Conservation (phyloP, 1,140 invertebrate species). For the Lycorma delicatula region DNA sequence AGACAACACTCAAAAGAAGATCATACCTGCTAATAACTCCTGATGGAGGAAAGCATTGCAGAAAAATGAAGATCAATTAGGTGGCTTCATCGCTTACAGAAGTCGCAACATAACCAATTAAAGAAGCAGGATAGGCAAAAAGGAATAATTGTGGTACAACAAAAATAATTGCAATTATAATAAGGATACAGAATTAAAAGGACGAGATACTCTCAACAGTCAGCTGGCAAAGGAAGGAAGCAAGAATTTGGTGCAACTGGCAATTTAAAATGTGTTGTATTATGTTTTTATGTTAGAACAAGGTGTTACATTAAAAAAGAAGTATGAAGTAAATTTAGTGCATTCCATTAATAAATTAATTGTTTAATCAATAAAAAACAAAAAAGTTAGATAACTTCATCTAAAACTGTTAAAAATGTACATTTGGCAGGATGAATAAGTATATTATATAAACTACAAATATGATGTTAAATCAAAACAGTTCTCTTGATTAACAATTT, state of each 20-base stretch:
- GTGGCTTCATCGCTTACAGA: not conserved
- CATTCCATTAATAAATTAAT: not conserved
- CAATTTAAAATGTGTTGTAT: no score
- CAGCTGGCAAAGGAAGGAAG: no score
- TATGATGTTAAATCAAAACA: no score
- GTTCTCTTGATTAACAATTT: no score
- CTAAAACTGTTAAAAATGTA: no score
- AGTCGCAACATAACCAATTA: constrained; percentile 11
- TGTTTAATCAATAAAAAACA: no score
- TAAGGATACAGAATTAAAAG: not conserved
- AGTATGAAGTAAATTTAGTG: not conserved
- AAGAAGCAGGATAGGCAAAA: constrained; percentile 7
- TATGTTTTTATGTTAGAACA: not conserved
- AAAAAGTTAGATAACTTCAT: no score
- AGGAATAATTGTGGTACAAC: not conserved
- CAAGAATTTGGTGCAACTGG: no score
- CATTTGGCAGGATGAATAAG: no score
- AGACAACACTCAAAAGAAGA: no score
- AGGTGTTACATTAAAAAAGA: not conserved
- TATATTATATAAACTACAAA: no score
- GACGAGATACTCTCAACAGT: not conserved
- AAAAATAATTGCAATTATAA: not conserved
- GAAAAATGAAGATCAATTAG: not conserved
- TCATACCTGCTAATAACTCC: constrained; percentile 12
- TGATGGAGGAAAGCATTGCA: constrained; percentile 2